A percentile compares a stretch with the other conserved stretches of the same genome.
These are phyloP conservation scores for Shargacucullia verbasci DNA, from an alignment of 2,888 invertebrate genomes.

Conservation along the genomic window DNA sequence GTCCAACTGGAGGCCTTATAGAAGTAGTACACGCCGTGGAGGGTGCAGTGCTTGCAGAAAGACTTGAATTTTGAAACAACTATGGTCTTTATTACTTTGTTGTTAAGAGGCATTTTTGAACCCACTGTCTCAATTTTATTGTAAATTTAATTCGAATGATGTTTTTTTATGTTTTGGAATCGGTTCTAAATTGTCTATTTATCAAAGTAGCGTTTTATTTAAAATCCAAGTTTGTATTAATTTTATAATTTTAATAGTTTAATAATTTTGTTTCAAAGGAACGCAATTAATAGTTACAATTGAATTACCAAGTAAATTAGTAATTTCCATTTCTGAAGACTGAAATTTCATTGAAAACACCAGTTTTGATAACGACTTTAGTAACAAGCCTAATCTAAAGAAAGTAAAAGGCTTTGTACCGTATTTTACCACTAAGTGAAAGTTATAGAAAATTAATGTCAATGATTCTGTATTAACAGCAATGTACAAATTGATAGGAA, in stretches of 20 bases:
- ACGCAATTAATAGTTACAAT: no score
- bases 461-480: neutral
- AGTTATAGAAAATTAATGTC: neutral
- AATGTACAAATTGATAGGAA: constrained; percentile 4
- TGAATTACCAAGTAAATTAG: no score
- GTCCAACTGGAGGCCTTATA: constrained; percentile 56
- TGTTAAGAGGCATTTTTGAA: constrained; percentile 31
- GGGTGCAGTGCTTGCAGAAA: constrained; percentile 72
- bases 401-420: neutral
- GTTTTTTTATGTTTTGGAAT: no score
- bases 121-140: neutral
- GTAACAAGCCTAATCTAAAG: neutral
- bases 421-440: no score
- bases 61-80: constrained; percentile 57
- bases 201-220: no score
- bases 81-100: constrained; percentile 12
- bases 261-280: no score
- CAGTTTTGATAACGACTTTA: no score
- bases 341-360: neutral
- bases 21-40: constrained; percentile 78
- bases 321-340: no score
- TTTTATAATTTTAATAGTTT: no score
- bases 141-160: neutral
- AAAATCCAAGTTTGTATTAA: no score
- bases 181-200: neutral